Evolutionary conservation across 2,113 vertebrate genomes (phyloP), one percentile per base, ranked within the genome.

Genomic region (Vidua macroura): DNA sequence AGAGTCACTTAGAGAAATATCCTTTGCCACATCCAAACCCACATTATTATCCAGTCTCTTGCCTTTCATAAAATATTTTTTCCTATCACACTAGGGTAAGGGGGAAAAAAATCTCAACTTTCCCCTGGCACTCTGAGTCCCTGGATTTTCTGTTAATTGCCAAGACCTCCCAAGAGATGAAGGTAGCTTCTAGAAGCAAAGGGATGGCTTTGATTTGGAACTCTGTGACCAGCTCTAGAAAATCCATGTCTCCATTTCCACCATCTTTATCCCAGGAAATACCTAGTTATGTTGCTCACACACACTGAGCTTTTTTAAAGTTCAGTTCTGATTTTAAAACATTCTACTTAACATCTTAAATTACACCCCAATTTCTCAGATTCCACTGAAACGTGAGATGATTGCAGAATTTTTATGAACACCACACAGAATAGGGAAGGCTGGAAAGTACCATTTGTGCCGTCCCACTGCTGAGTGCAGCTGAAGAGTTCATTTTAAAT

Each of bases 101-200:
- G 7, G 11, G 7, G 1, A 1, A 8, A 35, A 59, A 30, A 1
- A 63, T 9, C 33, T 44, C 30, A 21, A 0, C 1, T 60, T 79
- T 76, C 9, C 28, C 7, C 25, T 68, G 39, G 28, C 4, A 6
- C 17, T 60, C 37, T 1, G 33, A 69, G 13, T 18, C 49, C 44
- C 16, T 51, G 46, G 33, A 48, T 48, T 73, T 90, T 79, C 41
- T 74, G 27, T 15, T 10, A 15, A 46, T 55, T 43, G 5, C 49
- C 75, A 68, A 63, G 55, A 55, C 11, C 56, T 85, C 67, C 30
- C 58, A 43, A 4, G 4, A 72, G 52, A 49, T 8, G 2, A 10
- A 51, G 13, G 11, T 56, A 85, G 6, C 20, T 86, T 66, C 41
- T 56, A 48, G 37, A 18, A 23, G 25, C 31, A 25, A 67, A 89